Base-by-base conservation (phyloP, 2,888 invertebrate genomes). In the Calameuta idolon region DNA sequence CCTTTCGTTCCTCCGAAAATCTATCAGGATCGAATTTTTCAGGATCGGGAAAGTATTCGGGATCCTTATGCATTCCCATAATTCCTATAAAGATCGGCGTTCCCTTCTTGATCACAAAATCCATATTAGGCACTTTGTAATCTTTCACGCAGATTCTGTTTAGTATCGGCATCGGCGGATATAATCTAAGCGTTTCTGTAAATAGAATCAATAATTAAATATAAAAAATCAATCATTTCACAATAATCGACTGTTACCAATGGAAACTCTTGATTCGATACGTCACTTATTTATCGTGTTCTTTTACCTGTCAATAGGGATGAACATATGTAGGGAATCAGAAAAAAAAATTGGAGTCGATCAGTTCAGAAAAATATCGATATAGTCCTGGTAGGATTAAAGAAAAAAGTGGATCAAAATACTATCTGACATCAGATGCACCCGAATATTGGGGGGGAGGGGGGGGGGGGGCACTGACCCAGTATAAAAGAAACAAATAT, bases 141-240 rank as follows among this genome's bases (percentile, higher is more conserved):
- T 91, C 88, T 40, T 87, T 86, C 11, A 80, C 81, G 55, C 92
- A 88, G 3, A 85, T 69, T 69, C 92, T 89, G 1, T 89, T 89
- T 0, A 92, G 79, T 1, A 87, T 81, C 0, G 89, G 83, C 1
- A 92, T 80, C 0, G 92, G 91, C 12, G 93, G 92, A 83, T 92
- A 92, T 75, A 92, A 88, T 15, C 93, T 88, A 4, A 93, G 85
- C 0, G 92, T 90, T 85, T 93, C 93, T 92, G 83, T 30, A 85
- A 88, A 69, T 0, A 9, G 40, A 55, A 23, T 55, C 15, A 23
- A 55, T 55, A 9, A 15, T 15, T 40, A 15, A 23, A 55, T 55
- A 55, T 55, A 23, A 23, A 55, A 23, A 71, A 71, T 12, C 3
- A 31, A 71, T 33, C 2, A 34, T 23, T 71, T 34, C 12, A 31